Evolutionary conservation across 2,113 vertebrate genomes (phyloP).

Genomic region (Gobius niger): DNA sequence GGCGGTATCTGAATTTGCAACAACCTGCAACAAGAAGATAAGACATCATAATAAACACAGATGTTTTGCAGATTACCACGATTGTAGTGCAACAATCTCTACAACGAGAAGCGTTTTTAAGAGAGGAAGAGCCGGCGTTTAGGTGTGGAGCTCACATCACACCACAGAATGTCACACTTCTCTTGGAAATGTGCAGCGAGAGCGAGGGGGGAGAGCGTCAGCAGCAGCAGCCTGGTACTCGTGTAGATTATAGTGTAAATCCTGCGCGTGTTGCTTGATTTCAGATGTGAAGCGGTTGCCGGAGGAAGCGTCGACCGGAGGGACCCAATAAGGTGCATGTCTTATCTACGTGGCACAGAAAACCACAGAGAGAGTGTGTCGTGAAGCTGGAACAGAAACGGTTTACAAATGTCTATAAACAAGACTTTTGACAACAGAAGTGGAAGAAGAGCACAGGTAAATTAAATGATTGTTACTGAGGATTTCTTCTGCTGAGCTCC

Average conservation of each 20-base stretch:
- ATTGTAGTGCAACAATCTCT: too few species aligned
- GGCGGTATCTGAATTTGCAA: too few species aligned
- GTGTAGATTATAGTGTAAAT: too few species aligned
- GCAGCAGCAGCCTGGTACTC: background rate
- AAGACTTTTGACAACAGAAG: too few species aligned
- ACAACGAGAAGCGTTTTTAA: background rate
- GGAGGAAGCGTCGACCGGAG: background rate
- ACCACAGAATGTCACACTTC: slow-evolving; percentile 37
- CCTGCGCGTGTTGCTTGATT: background rate
- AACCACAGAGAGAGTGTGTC: background rate
- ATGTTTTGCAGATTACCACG: too few species aligned
- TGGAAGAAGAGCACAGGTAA: too few species aligned
- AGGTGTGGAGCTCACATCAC: background rate
- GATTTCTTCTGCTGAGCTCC: too few species aligned
- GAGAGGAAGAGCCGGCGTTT: background rate
- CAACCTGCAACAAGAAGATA: too few species aligned
- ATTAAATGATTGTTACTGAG: too few species aligned
- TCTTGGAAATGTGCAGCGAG: slow-evolving; percentile 29
- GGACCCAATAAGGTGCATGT: background rate
- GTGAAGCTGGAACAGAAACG: background rate
- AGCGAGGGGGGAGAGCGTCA: background rate
- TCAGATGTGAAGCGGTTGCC: slow-evolving; percentile 1
- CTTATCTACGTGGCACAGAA: slow-evolving; percentile 23
- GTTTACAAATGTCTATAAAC: background rate
- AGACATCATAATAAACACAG: too few species aligned